These are phyloP conservation scores for Cryptocephalus moraei DNA, from an alignment of 2,888 invertebrate species.

Conservation along the genomic window DNA sequence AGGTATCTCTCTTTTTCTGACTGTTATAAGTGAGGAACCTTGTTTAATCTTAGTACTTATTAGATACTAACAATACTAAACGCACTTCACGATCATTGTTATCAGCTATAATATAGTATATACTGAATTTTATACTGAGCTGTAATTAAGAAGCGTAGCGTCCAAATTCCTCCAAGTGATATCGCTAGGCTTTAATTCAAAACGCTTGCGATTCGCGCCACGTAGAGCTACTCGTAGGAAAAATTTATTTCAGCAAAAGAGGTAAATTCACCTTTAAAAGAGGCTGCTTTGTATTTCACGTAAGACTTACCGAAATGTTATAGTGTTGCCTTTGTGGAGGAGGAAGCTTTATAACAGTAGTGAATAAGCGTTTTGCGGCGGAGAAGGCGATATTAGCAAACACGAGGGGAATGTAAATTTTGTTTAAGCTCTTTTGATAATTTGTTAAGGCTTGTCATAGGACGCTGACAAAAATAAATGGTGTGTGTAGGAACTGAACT, in stretches of 20 bases:
- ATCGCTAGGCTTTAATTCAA: background rate
- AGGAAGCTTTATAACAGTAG: constrained; percentile 10
- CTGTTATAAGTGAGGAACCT: too few relatives aligned
- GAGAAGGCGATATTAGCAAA: constrained; percentile 12
- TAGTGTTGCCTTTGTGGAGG: constrained; percentile 16
- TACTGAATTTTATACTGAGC: too few relatives aligned
- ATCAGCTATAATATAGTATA: too few relatives aligned
- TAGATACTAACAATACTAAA: too few relatives aligned
- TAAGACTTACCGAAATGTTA: constrained; percentile 11
- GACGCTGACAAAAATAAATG: background rate
- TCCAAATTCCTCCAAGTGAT: too few relatives aligned
- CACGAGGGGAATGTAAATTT: constrained; percentile 7
- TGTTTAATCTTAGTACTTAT: too few relatives aligned
- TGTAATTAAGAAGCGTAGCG: too few relatives aligned
- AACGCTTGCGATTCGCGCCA: constrained; percentile 17
- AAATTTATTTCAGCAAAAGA: constrained; percentile 28
- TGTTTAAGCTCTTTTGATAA: background rate
- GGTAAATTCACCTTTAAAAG: constrained; percentile 27
- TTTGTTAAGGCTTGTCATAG: background rate
- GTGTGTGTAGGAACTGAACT: background rate
- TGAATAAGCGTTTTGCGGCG: constrained; percentile 12
- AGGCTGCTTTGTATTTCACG: constrained; percentile 24
- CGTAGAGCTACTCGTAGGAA: constrained; percentile 20
- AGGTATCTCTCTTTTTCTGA: too few relatives aligned
- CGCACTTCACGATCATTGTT: too few relatives aligned